Percentiles rank a stretch among this genome's conserved stretches.
Evolutionary conservation across 2,888 invertebrate genomes (phyloP).

Genomic region (Thera obeliscata): DNA sequence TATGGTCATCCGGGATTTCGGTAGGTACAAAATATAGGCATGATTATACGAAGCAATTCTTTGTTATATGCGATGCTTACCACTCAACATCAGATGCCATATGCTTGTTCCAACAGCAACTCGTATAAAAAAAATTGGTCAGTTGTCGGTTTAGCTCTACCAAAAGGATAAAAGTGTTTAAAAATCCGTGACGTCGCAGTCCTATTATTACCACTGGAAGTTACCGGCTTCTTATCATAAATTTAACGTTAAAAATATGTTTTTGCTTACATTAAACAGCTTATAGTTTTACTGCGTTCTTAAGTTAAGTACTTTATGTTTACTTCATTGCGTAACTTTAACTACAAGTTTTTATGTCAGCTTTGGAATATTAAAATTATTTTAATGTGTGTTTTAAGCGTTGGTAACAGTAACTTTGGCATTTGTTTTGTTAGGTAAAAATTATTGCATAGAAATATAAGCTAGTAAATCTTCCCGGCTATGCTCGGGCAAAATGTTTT

Average conservation of each 20-base stretch:
- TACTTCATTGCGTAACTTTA: slow-evolving; percentile 33
- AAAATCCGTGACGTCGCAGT: no score
- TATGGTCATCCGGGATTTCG: no score
- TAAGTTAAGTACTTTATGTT: slow-evolving; percentile 26
- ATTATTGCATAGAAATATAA: neutral
- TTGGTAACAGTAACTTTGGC: slow-evolving; percentile 14
- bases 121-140: no score
- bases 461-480: neutral
- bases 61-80: no score
- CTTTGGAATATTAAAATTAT: slow-evolving; percentile 27
- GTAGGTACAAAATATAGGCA: no score
- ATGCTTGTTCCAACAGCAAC: no score
- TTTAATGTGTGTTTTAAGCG: slow-evolving; percentile 28
- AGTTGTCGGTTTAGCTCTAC: no score
- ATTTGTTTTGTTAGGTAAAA: neutral
- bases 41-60: no score
- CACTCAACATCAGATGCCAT: no score
- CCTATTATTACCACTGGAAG: no score
- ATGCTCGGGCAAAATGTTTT: no score
- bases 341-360: slow-evolving; percentile 35
- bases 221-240: neutral
- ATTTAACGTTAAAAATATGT: slow-evolving; percentile 8
- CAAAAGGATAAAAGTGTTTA: no score
- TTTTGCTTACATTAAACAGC: slow-evolving; percentile 12
- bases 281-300: slow-evolving; percentile 33